Evolutionary conservation across 2,888 invertebrate genomes (phyloP).

Genomic region (Falcaria lacertinaria): DNA sequence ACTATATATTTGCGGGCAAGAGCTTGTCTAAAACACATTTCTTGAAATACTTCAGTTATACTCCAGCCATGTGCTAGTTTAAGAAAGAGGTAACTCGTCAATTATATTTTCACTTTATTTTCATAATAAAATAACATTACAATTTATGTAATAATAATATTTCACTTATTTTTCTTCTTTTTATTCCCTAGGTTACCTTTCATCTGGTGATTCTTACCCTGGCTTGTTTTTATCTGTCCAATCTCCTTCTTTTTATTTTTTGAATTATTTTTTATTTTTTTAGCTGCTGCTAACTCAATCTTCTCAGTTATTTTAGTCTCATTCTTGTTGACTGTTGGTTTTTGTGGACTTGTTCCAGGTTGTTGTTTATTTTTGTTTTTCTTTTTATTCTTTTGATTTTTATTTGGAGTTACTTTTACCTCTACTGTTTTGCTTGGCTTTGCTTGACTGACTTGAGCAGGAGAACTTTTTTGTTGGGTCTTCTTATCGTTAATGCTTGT

Average conservation of each 20-base stretch:
- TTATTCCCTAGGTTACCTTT: conserved; percentile 27
- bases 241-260: conserved; percentile 61
- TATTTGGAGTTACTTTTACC: conserved; percentile 1
- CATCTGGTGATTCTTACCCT: conserved; percentile 21
- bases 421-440: background rate
- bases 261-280: conserved; percentile 54
- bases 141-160: conserved; percentile 17
- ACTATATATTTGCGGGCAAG: too few relatives aligned
- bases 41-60: too few relatives aligned
- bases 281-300: conserved; percentile 43
- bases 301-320: conserved; percentile 44
- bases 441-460: background rate
- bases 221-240: conserved; percentile 47
- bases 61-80: too few relatives aligned
- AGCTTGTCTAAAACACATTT: too few relatives aligned
- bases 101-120: conserved; percentile 22
- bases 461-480: background rate
- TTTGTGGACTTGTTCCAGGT: conserved; percentile 3
- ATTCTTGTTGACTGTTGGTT: conserved; percentile 22
- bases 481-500: background rate
- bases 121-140: conserved; percentile 12
- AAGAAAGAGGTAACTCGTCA: too few relatives aligned
- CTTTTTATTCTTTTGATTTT: conserved; percentile 2
- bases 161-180: conserved; percentile 36
- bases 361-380: background rate